Conservation (phyloP, 2,113 vertebrate species). For the Cepphus grylle region DNA sequence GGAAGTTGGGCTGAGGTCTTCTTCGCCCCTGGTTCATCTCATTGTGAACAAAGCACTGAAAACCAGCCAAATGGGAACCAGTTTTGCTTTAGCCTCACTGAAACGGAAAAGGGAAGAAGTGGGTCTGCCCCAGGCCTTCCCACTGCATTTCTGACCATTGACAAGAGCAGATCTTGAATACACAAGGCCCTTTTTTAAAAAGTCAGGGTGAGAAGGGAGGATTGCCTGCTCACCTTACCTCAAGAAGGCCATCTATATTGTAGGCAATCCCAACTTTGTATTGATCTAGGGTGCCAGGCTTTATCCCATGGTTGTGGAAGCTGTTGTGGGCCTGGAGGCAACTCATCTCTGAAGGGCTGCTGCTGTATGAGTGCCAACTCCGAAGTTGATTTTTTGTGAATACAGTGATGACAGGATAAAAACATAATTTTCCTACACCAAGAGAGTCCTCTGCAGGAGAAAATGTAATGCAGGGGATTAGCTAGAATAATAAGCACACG, state of each 20-base stretch:
- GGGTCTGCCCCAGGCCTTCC: background rate
- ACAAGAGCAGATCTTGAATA: background rate
- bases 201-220: background rate
- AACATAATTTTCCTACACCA: background rate
- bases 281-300: background rate
- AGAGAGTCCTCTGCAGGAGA: background rate
- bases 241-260: background rate
- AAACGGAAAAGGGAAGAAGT: background rate
- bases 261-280: background rate
- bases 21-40: background rate
- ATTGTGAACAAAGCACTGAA: background rate
- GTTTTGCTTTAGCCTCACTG: background rate
- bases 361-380: background rate
- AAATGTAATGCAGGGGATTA: background rate
- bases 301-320: fast-evolving
- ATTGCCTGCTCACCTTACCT: background rate
- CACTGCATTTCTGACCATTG: background rate
- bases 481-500: background rate
- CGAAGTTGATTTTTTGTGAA: background rate
- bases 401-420: background rate
- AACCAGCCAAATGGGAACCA: background rate
- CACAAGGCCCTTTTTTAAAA: background rate
- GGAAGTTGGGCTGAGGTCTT: background rate
- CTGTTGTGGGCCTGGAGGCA: background rate
- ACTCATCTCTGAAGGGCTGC: fast-evolving